phyloP scores from a whole-genome alignment of 92 coral and sea anemone species.

The Porites cylindrica region DNA sequence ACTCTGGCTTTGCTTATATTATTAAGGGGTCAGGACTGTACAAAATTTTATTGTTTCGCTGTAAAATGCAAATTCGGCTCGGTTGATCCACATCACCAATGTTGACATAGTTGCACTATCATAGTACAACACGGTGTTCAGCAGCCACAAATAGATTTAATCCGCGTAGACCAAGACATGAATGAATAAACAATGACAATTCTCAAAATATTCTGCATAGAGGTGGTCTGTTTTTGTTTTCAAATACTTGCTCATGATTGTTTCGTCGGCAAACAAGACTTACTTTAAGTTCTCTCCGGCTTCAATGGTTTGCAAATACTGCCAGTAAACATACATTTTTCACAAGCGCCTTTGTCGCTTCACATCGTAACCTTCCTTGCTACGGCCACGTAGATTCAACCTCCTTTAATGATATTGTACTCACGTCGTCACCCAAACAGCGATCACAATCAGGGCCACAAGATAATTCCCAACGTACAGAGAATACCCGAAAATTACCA shows the following conservation, averaged over 20 bases:
- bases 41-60: slow-evolving; percentile 1
- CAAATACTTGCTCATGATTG: neutral
- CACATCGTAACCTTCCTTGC: neutral
- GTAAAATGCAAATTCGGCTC: neutral
- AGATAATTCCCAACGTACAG: slow-evolving; percentile 89
- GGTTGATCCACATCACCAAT: neutral
- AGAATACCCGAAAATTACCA: slow-evolving; percentile 79
- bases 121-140: neutral
- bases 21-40: neutral
- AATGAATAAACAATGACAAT: neutral
- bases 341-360: too few species aligned
- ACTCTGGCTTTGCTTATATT: neutral
- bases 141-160: neutral
- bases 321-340: neutral
- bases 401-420: neutral
- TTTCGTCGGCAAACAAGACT: neutral
- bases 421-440: slow-evolving; percentile 88
- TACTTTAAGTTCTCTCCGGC: neutral
- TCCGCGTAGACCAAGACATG: neutral
- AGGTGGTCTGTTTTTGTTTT: neutral
- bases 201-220: neutral
- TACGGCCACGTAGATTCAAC: neutral
- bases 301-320: neutral
- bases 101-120: neutral
- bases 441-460: slow-evolving; percentile 87